Evolutionary conservation across 2,888 invertebrate species (phyloP).

Genomic region (Cyaniris semiargus): DNA sequence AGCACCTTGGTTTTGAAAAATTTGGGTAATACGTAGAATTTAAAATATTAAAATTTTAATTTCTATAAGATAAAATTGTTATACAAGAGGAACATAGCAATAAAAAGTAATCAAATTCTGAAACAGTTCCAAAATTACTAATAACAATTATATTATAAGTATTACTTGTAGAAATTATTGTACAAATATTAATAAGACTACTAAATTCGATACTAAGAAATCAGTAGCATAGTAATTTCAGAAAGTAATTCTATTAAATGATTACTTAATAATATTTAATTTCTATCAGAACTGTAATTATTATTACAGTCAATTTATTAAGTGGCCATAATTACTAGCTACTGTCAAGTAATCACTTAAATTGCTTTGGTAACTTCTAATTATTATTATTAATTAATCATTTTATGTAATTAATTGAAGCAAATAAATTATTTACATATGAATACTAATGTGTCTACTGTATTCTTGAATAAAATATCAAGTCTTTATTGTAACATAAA

Average conservation of each 20-base stretch:
- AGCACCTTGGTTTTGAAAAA: background rate
- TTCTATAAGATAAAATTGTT: background rate
- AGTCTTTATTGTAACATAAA: background rate
- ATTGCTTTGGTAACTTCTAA: conserved; percentile 24
- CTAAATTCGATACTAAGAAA: background rate
- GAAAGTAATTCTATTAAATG: background rate
- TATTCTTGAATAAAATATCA: background rate
- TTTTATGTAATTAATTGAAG: conserved; percentile 22
- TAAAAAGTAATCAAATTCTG: too few relatives aligned
- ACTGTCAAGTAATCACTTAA: conserved; percentile 15
- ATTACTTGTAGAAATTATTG: too few relatives aligned
- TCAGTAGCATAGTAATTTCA: background rate
- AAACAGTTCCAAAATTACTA: too few relatives aligned
- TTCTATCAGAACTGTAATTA: background rate
- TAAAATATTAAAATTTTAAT: background rate
- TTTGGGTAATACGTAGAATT: too few relatives aligned
- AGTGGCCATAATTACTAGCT: conserved; percentile 25
- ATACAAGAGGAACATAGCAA: background rate
- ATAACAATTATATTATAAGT: too few relatives aligned
- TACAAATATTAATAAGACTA: too few relatives aligned
- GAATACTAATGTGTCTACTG: background rate
- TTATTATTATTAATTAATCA: conserved; percentile 19
- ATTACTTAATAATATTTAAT: conserved; percentile 6
- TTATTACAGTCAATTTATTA: conserved; percentile 21
- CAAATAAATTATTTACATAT: background rate